These are phyloP conservation scores for Pangasius mekongensis DNA, from an alignment of 2,797 vertebrate genomes.

Conservation along the genomic window DNA sequence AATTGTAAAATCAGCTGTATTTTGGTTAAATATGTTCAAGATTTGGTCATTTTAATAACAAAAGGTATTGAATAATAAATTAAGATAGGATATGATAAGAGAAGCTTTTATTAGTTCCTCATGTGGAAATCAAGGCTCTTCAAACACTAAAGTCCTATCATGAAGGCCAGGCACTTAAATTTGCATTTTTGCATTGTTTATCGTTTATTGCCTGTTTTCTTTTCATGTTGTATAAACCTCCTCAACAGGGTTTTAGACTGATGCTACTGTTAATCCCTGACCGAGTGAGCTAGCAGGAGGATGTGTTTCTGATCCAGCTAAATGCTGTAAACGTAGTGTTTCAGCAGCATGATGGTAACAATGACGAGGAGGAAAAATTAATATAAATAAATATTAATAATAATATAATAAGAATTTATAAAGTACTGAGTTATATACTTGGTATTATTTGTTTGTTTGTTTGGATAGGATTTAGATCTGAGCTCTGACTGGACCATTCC, in stretches of 20 bases:
- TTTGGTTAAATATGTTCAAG: not conserved
- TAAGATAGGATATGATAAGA: not conserved
- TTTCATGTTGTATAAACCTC: not conserved
- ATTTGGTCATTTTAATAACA: not conserved
- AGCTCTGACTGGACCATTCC: too few species aligned
- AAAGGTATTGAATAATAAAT: not conserved
- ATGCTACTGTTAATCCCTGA: not conserved
- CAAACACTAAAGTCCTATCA: too few species aligned
- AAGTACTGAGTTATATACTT: too few species aligned
- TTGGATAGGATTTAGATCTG: too few species aligned
- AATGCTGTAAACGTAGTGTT: too few species aligned
- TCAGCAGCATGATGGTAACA: too few species aligned
- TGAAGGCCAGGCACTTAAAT: not conserved
- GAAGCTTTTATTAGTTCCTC: not conserved
- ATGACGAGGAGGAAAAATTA: too few species aligned
- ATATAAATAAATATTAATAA: too few species aligned
- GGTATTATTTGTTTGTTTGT: too few species aligned
- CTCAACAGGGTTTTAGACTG: not conserved
- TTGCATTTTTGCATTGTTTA: not conserved
- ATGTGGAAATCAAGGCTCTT: not conserved
- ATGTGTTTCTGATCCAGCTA: too few species aligned
- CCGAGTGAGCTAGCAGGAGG: not conserved
- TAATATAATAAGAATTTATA: too few species aligned
- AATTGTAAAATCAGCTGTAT: not conserved
- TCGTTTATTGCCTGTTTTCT: not conserved